These are phyloP conservation scores for Proteles cristata DNA, from an alignment of 2,113 vertebrate genomes.

Conservation along the genomic window DNA sequence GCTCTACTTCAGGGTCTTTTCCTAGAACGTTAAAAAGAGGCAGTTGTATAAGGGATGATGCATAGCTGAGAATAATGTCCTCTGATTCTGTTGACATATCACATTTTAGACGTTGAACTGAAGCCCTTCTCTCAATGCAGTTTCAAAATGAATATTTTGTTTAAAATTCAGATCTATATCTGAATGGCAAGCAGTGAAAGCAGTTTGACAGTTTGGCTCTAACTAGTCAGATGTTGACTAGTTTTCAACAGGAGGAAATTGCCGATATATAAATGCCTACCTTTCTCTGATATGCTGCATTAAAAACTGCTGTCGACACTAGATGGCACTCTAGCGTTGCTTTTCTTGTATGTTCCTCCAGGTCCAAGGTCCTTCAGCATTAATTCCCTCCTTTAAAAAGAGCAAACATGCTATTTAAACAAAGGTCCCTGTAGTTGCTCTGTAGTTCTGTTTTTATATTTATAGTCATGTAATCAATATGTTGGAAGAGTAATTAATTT, in stretches of 20 bases:
- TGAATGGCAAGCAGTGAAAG: neutral
- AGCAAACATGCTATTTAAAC: constrained; percentile 88
- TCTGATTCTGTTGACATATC: neutral
- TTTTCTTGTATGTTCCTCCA: neutral
- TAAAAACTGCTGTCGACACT: constrained; percentile 37
- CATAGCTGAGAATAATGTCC: neutral
- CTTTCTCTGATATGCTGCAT: neutral
- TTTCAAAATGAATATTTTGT: neutral
- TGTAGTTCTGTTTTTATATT: constrained; percentile 88
- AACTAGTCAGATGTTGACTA: neutral
- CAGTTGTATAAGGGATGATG: neutral
- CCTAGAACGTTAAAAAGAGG: neutral
- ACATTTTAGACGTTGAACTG: neutral
- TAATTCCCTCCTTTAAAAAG: constrained; percentile 85
- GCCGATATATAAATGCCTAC: neutral
- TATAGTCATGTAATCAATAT: constrained; percentile 90
- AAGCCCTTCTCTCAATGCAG: neutral
- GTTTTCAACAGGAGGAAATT: constrained; percentile 2
- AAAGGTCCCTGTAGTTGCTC: constrained; percentile 86
- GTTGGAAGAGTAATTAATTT: constrained; percentile 91
- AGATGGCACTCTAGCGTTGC: constrained; percentile 87
- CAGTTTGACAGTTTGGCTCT: neutral
- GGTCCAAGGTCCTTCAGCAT: constrained; percentile 53
- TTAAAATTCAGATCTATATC: neutral
- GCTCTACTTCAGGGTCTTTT: neutral